Base-by-base conservation (phyloP, 2,888 invertebrate genomes). In the Sinopyrophorus schimmeli region DNA sequence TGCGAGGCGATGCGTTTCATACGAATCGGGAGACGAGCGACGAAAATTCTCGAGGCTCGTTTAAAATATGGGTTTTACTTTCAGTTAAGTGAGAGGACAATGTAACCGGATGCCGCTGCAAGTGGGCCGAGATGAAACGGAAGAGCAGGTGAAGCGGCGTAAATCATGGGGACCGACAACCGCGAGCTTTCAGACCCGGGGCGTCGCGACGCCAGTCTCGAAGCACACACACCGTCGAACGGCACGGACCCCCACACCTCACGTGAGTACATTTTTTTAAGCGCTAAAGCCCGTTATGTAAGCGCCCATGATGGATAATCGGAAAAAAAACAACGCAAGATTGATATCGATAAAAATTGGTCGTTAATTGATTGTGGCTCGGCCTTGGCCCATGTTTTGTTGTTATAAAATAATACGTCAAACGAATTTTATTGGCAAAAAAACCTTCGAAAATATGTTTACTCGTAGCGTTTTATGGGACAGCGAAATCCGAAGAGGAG, bases 101-200 rank as follows among this genome's bases (percentile, higher is more conserved):
- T 21, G 31, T 15, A 39, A 51, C 54, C 54, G 54, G 54, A 54
- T 58, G 56, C 40, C 21, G 57, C 59, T 21, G 57, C 59, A 62
- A 64, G 60, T 64, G 63, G 62, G 60, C 60, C 63, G 63, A 57
- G 61, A 61, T 67, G 67, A 67, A 63, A 64, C 67, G 67, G 67
- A 67, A 66, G 66, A 64, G 61, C 67, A 67, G 67, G 67, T 67
- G 67, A 65, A 66, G 61, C 47, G 53, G 55, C 56, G 64, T 67
- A 66, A 65, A 67, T 67, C 66, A 66, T 61, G 53, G n/a, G n/a
- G 54, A 43, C 42, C 54, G 58, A 58, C 60, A 55, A 55, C 54
- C 46, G 48, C 54, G 41, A 41, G 54, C 52, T 46, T 47, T 52
- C 34, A 47, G 31, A 44, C 16, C 11, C 17, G 37, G 37, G 48